Evolutionary conservation across 2,797 vertebrate species (phyloP), one percentile per base, ranked within the genome.

Genomic region (Crenichthys baileyi): DNA sequence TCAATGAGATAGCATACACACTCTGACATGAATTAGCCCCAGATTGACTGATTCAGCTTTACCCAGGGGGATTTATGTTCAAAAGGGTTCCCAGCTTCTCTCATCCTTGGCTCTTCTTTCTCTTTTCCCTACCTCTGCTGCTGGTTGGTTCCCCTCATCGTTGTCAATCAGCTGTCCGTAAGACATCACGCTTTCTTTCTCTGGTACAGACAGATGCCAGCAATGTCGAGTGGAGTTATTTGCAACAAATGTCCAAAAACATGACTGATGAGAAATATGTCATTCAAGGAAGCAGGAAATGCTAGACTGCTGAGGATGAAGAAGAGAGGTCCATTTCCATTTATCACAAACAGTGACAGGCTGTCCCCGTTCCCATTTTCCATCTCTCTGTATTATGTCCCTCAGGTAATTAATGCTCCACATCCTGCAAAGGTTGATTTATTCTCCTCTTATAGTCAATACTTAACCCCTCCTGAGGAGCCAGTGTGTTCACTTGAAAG

Each of bases 11-110:
- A 94, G 94, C 93, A 94, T 91, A 95, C 94, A 92, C 92, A 93
- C 91, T 93, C 94, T 96, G 96, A 97, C 96, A 97, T 93, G 96
- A 97, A 97, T 97, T 96, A 97, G 96, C 95, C 95, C 90, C 93
- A 96, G 97, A 97, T 96, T 93, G 96, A 96, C 95, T 93, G 96
- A 97, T 96, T 95, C 83, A 81, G 86, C 92, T 92, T 75, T 89
- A 92, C 94, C 93, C 91, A 53, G 79, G 94, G 95, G 95, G 93
- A 87, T 91, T 85, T 77, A 76, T 79, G 84, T 87, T 81, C 81
- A 86, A 70, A 85, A 79, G 89, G 87, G 87, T 77, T 75, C 71
- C 83, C 77, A 77, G 76, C 78, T 90, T 88, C 82, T 88, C 78
- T 79, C 55, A 73, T 72, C 76, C 60, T 79, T 65, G 24, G 7